phyloP scores from a whole-genome alignment of 2,888 invertebrate genomes.

The Cerastoderma edule region DNA sequence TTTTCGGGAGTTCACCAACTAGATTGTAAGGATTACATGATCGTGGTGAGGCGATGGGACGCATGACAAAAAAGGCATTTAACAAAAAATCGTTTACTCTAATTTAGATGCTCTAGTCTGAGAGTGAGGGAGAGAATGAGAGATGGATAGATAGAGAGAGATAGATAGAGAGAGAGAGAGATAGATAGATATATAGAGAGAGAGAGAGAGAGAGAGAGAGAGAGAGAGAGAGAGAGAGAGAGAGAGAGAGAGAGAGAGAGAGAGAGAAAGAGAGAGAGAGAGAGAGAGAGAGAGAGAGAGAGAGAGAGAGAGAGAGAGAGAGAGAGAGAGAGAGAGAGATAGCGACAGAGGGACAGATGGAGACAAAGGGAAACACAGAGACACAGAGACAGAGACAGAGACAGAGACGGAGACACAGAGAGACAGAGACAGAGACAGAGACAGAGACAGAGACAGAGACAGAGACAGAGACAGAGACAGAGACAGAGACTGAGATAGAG shows the following conservation, averaged over 20 bases:
- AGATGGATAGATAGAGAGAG: neutral
- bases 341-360: neutral
- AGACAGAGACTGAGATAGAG: slow-evolving; percentile 18
- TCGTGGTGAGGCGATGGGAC: too few species aligned
- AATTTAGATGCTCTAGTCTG: too few species aligned
- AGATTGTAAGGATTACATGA: too few species aligned
- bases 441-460: slow-evolving; percentile 6
- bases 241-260: slow-evolving; percentile 12
- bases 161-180: neutral
- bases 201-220: neutral
- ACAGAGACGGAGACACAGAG: slow-evolving; percentile 11
- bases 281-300: slow-evolving; percentile 8
- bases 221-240: slow-evolving; percentile 8
- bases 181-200: neutral
- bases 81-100: too few species aligned
- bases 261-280: slow-evolving; percentile 5
- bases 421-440: slow-evolving; percentile 4
- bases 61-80: too few species aligned
- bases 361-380: neutral
- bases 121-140: too few species aligned
- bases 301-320: slow-evolving; percentile 13
- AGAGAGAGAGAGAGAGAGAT: neutral
- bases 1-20: too few species aligned
- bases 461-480: slow-evolving; percentile 14
- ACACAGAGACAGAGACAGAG: slow-evolving; percentile 14